A percentile compares a stretch with the other conserved stretches of the same genome.
Evolutionary conservation across 1,140 invertebrate species (phyloP).

Genomic region (Aphidius ervi): DNA sequence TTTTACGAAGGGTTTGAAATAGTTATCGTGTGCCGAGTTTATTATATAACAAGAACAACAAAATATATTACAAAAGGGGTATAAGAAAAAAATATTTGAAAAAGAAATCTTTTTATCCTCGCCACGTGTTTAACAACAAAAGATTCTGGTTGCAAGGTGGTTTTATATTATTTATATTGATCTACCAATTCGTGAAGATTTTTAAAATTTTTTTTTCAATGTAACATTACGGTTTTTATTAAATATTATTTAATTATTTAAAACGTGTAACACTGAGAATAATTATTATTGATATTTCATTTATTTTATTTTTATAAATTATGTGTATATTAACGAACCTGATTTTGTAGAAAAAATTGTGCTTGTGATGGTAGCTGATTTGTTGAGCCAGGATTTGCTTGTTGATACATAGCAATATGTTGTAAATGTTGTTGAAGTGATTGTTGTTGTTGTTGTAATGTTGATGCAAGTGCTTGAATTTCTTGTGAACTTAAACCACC

Average conservation of each 20-base stretch:
- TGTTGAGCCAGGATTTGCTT: slow-evolving; percentile 50
- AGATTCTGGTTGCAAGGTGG: slow-evolving; percentile 45
- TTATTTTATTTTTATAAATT: slow-evolving; percentile 22
- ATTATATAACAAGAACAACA: slow-evolving; percentile 17
- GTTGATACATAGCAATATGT: slow-evolving; percentile 69
- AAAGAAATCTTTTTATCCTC: slow-evolving; percentile 21
- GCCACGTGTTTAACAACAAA: slow-evolving; percentile 51
- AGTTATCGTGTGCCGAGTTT: slow-evolving; percentile 33
- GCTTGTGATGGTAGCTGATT: slow-evolving; percentile 61
- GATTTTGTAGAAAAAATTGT: slow-evolving; percentile 77
- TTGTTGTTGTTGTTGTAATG: slow-evolving; percentile 62
- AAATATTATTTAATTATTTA: too few species aligned
- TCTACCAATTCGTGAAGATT: too few species aligned
- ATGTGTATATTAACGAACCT: slow-evolving; percentile 56
- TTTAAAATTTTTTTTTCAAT: too few species aligned
- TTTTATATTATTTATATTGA: slow-evolving; percentile 20
- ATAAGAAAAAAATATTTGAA: slow-evolving; percentile 18
- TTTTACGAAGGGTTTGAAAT: slow-evolving; percentile 21
- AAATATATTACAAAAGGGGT: slow-evolving; percentile 19
- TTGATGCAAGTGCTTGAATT: slow-evolving; percentile 62
- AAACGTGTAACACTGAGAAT: too few species aligned
- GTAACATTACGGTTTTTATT: too few species aligned
- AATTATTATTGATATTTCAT: too few species aligned
- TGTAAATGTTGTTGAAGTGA: slow-evolving; percentile 64
- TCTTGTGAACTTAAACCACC: slow-evolving; percentile 58